Percentiles rank a stretch among this genome's conserved stretches.
These are phyloP conservation scores for Palloptera scutellata DNA, from an alignment of 2,888 invertebrate genomes.

Conservation along the genomic window DNA sequence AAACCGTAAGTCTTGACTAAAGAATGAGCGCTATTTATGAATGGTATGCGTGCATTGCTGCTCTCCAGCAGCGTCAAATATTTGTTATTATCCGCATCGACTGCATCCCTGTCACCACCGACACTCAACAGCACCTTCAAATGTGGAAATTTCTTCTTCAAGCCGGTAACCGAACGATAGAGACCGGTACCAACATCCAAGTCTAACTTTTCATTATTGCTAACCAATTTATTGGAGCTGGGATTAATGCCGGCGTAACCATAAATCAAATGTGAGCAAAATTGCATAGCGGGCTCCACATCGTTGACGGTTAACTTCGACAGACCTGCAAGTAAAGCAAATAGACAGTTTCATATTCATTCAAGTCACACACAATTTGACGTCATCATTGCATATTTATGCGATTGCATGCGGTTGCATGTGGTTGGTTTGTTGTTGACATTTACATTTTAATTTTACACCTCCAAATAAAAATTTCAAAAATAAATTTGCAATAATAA, in stretches of 20 bases:
- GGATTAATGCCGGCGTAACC: conserved; percentile 79
- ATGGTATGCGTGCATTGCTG: conserved; percentile 75
- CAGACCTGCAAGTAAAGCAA: conserved; percentile 69
- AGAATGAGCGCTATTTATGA: conserved; percentile 78
- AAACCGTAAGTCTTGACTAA: conserved; percentile 80
- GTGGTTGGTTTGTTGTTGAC: no score
- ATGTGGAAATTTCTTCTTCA: conserved; percentile 75
- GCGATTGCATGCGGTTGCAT: no score
- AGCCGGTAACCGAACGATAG: conserved; percentile 74
- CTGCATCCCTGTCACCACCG: conserved; percentile 78
- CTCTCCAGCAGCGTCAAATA: conserved; percentile 79
- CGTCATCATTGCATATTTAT: no score
- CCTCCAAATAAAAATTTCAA: no score
- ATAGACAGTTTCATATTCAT: background rate
- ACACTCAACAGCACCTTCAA: conserved; percentile 78
- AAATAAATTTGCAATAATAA: background rate
- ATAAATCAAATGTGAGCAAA: conserved; percentile 82
- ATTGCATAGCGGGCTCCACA: conserved; percentile 76
- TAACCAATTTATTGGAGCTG: conserved; percentile 73
- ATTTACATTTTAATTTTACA: no score
- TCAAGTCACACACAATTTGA: no score
- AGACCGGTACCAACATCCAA: conserved; percentile 76
- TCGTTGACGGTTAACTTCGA: conserved; percentile 78
- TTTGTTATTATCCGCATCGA: conserved; percentile 70
- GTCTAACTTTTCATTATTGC: conserved; percentile 77